Evolutionary conservation across 2,797 vertebrate genomes (phyloP).

Genomic region (Dallia pectoralis): DNA sequence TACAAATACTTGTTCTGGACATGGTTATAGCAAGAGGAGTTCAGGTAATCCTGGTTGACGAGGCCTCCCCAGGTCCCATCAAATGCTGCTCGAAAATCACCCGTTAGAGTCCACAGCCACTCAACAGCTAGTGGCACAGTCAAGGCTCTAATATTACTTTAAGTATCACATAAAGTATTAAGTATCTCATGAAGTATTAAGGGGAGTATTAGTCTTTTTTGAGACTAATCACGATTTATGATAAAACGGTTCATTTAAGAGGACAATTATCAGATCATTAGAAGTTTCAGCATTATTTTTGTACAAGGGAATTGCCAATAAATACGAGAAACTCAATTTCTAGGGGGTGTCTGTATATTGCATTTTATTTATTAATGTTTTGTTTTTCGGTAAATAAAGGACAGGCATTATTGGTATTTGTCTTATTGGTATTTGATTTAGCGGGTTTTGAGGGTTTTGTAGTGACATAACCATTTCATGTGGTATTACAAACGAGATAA

Average conservation of each 20-base stretch:
- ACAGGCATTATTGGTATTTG: conserved; percentile 6
- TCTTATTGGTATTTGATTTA: not conserved
- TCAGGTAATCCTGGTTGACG: too few relatives aligned
- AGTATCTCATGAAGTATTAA: not conserved
- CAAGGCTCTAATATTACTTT: too few relatives aligned
- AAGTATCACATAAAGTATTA: not conserved
- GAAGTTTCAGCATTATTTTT: not conserved
- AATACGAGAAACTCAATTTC: conserved; percentile 10
- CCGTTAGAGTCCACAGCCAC: too few relatives aligned
- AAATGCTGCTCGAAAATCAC: too few relatives aligned
- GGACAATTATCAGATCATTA: too few relatives aligned
- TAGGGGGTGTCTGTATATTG: not conserved
- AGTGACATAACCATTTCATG: conserved; percentile 5
- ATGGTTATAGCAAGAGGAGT: too few relatives aligned
- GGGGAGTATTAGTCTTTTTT: not conserved
- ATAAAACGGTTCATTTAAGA: not conserved
- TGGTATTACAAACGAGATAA: not conserved
- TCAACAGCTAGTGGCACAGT: too few relatives aligned
- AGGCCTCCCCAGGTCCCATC: too few relatives aligned
- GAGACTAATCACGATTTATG: not conserved
- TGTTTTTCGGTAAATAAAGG: conserved; percentile 9
- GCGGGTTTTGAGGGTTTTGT: not conserved
- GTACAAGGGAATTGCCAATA: not conserved
- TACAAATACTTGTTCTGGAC: too few relatives aligned
- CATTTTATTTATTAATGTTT: conserved; percentile 14